Base-by-base conservation (phyloP, 2,888 invertebrate genomes). In the Lottia gigantea region DNA sequence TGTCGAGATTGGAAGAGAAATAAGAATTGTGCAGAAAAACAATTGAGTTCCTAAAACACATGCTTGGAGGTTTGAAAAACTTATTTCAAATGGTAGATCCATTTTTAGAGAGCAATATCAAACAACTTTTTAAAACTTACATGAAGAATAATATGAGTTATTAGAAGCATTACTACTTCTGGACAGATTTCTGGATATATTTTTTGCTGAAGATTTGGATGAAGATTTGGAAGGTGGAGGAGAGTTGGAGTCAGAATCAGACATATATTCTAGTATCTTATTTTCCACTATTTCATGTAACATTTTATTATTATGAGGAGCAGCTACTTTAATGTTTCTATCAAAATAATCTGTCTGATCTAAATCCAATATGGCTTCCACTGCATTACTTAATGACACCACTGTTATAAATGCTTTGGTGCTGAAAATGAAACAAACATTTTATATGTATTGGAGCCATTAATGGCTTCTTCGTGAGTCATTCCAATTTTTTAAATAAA, bases 321-420 rank as follows among this genome's bases (percentile, higher is more conserved):
- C 55, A 55, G 55, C 66, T 8, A 71, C 55, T 46, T 63, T 19
- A 12, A 71, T 23, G n/a, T 19, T 25, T 15, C 64, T 45, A 19
- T 49, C 67, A 3, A 63, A 46, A 31, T 62, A 71, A 6, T 19
- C 2, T 4, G 47, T 45, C 66, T 76, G 75, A 47, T 77, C 75
- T 61, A 76, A 61, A 11, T 71, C 72, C 23, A 64, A 19, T 46
- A 78, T 74, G 55, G 76, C 76, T 11, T 62, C 19, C 46, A 72
- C 66, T 14, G 76, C 78, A 19, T 67, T 46, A 25, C 64, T 64
- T n/a, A 72, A 16, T 61, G 66, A 64, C n/a, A 26, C 40, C 31
- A 76, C 64, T 7, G 68, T 64, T 11, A 70, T 71, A 67, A 77
- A 77, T 12, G 78, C 78, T 65, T 77, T 76, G 4, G 78, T 74